Evolutionary conservation across 1,140 invertebrate genomes (phyloP).

Genomic region (Lerema accius): DNA sequence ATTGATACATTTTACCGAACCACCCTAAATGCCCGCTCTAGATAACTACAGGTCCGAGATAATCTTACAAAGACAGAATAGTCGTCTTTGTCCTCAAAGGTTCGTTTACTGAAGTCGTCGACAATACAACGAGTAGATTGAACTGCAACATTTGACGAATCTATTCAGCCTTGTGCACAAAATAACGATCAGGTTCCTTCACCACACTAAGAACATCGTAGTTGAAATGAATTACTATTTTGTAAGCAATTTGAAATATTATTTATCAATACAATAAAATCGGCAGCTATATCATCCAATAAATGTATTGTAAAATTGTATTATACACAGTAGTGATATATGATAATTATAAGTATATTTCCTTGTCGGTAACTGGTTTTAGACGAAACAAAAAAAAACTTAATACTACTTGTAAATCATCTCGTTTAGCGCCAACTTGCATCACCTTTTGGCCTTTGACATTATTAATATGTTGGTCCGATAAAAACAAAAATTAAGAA

Average conservation of each 20-base stretch:
- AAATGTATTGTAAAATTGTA: background rate
- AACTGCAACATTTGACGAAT: background rate
- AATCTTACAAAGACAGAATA: background rate
- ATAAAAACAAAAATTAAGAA: background rate
- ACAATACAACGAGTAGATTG: background rate
- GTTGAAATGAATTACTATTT: no score
- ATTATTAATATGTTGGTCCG: conserved; percentile 2
- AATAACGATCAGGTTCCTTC: background rate
- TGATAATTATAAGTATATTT: conserved; percentile 3
- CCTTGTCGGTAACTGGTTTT: conserved; percentile 4
- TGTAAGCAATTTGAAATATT: no score
- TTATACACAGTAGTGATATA: conserved; percentile 5
- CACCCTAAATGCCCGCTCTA: background rate
- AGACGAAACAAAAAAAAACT: background rate
- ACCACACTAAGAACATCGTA: no score
- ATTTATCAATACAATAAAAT: background rate
- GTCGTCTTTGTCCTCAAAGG: background rate
- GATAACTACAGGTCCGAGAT: background rate
- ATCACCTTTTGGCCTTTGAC: conserved; percentile 12
- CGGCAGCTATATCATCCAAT: conserved; percentile 1
- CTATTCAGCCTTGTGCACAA: background rate
- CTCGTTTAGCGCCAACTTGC: conserved; percentile 5
- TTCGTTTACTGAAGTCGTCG: background rate
- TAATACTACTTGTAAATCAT: conserved; percentile 13
- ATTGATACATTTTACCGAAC: no score